These are phyloP conservation scores for Pseudomyrmex sp. DNA, from an alignment of 1,140 invertebrate genomes.

Conservation along the genomic window DNA sequence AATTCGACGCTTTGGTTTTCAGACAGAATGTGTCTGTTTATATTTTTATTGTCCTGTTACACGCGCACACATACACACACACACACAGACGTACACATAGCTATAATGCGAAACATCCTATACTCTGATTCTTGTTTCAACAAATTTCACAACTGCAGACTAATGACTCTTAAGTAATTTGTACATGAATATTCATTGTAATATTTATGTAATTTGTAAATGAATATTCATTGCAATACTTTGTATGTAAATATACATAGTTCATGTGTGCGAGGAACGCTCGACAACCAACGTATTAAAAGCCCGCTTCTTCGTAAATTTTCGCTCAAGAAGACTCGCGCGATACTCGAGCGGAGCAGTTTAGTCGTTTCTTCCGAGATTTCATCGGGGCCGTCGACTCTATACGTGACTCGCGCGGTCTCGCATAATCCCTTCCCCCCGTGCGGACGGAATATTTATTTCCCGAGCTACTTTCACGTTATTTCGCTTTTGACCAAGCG, in stretches of 20 bases:
- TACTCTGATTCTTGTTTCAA: neutral
- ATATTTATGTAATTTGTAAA: conserved; percentile 4
- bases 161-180: neutral
- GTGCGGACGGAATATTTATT: conserved; percentile 56
- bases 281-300: conserved; percentile 22
- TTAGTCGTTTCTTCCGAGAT: conserved; percentile 51
- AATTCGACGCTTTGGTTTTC: neutral
- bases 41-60: neutral
- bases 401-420: conserved; percentile 7
- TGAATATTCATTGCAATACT: neutral
- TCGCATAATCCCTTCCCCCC: conserved; percentile 43
- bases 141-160: neutral
- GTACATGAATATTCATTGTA: no score
- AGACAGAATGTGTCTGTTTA: neutral
- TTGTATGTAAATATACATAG: neutral
- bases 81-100: no score
- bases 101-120: neutral
- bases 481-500: conserved; percentile 56
- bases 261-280: neutral
- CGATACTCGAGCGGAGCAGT: conserved; percentile 37
- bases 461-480: conserved; percentile 59
- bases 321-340: conserved; percentile 25
- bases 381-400: conserved; percentile 39
- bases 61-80: no score
- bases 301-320: conserved; percentile 18